Conservation (phyloP, 2,113 vertebrate species). For the Origma solitaria region DNA sequence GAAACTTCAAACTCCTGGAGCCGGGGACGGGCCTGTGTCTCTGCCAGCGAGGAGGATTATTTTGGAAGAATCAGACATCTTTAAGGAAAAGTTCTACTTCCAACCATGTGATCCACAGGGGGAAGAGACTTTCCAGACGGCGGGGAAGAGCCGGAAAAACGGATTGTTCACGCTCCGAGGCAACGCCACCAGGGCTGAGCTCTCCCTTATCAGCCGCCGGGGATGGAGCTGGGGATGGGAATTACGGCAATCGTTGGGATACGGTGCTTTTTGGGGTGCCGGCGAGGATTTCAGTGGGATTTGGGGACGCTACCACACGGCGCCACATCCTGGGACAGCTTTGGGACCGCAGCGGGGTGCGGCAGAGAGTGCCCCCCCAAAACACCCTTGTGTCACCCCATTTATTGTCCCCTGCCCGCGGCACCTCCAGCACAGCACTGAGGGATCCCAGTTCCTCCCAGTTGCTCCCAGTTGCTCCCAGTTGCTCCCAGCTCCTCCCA, state of each 20-base stretch:
- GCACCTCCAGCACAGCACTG: rapidly evolving
- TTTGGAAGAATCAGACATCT: neutral
- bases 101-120: neutral
- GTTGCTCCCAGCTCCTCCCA: neutral
- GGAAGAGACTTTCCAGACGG: neutral
- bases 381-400: rapidly evolving
- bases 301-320: rapidly evolving
- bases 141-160: neutral
- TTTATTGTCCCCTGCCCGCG: rapidly evolving
- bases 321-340: rapidly evolving
- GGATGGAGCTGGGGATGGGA: rapidly evolving
- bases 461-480: neutral
- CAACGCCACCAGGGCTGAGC: neutral
- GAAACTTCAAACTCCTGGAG: neutral
- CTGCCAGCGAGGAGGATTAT: neutral
- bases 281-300: rapidly evolving
- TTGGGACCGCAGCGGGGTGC: rapidly evolving
- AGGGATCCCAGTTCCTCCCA: too few relatives aligned
- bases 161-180: neutral
- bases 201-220: neutral
- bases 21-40: rapidly evolving
- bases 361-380: rapidly evolving
- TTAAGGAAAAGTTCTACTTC: neutral
- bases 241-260: rapidly evolving
- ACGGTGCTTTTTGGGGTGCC: rapidly evolving